Evolutionary conservation across 1,140 invertebrate species (phyloP).

Genomic region (Cherax quadricarinatus): DNA sequence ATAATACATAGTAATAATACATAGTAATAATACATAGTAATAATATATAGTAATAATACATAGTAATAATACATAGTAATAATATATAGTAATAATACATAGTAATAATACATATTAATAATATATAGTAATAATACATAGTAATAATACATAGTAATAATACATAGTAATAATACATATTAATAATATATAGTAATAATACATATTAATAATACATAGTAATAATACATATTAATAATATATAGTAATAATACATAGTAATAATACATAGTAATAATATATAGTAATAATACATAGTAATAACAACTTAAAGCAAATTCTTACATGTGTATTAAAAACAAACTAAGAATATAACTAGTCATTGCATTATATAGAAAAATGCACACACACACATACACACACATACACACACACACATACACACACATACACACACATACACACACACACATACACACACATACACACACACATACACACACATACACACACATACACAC

Average conservation of each 20-base stretch:
- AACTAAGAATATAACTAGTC: not conserved
- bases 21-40: not conserved
- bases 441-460: no score
- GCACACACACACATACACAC: not conserved
- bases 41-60: not conserved
- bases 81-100: not conserved
- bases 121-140: not conserved
- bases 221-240: not conserved
- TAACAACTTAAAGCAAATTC: not conserved
- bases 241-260: not conserved
- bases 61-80: not conserved
- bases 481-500: no score
- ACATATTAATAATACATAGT: not conserved
- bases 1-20: not conserved
- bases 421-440: no score
- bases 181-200: not conserved
- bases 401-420: not conserved
- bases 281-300: not conserved
- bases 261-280: not conserved
- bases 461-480: no score
- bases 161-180: not conserved
- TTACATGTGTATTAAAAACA: not conserved
- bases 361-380: not conserved
- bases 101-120: not conserved
- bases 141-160: not conserved